phyloP scores from a whole-genome alignment of 1,140 invertebrate genomes.

The Eupristina koningsbergeri region DNA sequence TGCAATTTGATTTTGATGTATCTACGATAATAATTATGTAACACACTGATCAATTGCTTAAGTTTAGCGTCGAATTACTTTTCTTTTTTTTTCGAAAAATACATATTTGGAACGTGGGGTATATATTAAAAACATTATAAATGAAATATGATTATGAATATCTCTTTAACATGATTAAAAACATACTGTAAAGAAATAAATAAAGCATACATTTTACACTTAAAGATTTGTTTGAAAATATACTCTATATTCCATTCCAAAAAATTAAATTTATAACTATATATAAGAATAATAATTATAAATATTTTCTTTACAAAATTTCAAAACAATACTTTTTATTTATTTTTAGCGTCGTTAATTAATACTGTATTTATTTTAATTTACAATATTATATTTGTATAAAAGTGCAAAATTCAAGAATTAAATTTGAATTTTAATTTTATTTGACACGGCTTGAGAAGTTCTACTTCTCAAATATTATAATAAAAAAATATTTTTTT shows the following conservation, averaged over 20 bases:
- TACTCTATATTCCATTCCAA: not conserved
- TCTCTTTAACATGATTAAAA: slow-evolving; percentile 72
- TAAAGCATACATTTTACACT: slow-evolving; percentile 74
- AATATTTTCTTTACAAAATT: no score
- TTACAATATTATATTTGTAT: no score
- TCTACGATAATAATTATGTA: slow-evolving; percentile 54
- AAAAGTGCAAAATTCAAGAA: no score
- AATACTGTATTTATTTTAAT: no score
- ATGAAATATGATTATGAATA: slow-evolving; percentile 72
- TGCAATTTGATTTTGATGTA: slow-evolving; percentile 38
- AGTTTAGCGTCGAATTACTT: slow-evolving; percentile 69
- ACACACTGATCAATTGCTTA: slow-evolving; percentile 72
- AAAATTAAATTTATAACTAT: no score
- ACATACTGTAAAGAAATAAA: slow-evolving; percentile 72
- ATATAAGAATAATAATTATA: no score
- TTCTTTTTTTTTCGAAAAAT: slow-evolving; percentile 65
- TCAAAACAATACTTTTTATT: no score
- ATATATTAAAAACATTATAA: slow-evolving; percentile 71
- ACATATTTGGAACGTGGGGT: slow-evolving; percentile 67
- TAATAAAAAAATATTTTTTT: no score
- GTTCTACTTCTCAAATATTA: no score
- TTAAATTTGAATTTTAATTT: no score
- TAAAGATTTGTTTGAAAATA: slow-evolving; percentile 46
- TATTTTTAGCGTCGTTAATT: no score
- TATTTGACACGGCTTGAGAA: no score